Evolutionary conservation across 2,888 invertebrate genomes (phyloP).

Genomic region (Dynastes grantii): DNA sequence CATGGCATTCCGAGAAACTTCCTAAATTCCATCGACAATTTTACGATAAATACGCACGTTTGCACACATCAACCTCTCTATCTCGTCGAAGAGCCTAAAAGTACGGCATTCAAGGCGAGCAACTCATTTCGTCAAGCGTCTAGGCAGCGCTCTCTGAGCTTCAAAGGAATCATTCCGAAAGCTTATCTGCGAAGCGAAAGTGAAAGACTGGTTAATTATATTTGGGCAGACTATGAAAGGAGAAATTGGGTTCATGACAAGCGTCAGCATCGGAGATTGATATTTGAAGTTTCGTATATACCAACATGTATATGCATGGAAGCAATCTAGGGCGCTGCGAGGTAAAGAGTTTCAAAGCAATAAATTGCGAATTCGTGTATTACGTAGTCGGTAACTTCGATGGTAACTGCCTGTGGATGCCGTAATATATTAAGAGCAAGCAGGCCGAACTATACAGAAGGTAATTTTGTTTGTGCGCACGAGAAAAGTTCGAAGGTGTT

Average conservation of each 20-base stretch:
- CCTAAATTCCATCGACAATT: constrained; percentile 9
- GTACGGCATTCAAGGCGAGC: too few relatives aligned
- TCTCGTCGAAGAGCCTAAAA: too few relatives aligned
- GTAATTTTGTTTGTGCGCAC: neutral
- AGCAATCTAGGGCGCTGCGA: neutral
- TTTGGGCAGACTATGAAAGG: neutral
- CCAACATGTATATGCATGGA: too few relatives aligned
- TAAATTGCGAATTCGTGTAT: neutral
- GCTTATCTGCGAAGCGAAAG: neutral
- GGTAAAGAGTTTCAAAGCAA: neutral
- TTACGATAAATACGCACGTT: neutral
- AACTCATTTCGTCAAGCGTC: neutral
- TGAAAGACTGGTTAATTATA: constrained; percentile 19
- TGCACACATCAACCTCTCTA: neutral
- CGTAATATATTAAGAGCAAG: neutral
- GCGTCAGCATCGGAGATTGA: neutral
- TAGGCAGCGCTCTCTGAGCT: neutral
- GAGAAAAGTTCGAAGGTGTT: neutral
- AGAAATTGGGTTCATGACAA: constrained; percentile 6
- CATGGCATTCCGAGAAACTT: too few relatives aligned
- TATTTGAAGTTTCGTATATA: too few relatives aligned
- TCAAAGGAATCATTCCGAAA: constrained; percentile 28
- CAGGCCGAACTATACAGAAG: neutral
- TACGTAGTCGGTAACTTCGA: neutral
- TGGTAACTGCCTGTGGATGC: neutral